Evolutionary conservation across 2,113 vertebrate genomes (phyloP).

Genomic region (Anser cygnoides): DNA sequence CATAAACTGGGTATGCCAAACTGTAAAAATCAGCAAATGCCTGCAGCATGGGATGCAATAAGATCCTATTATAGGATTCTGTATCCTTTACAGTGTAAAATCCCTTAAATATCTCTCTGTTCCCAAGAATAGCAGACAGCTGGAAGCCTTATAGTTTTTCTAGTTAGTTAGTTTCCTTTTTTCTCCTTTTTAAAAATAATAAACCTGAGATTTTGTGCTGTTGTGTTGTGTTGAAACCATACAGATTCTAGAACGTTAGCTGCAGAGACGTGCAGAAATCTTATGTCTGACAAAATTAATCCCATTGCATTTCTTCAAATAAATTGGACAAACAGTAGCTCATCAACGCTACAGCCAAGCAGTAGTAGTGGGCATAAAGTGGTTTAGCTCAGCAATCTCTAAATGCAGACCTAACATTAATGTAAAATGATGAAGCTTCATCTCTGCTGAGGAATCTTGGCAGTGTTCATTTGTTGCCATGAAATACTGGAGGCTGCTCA

Average conservation of each 20-base stretch:
- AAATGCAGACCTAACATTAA: slow-evolving; percentile 8
- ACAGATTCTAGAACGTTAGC: not conserved
- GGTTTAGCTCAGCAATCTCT: not conserved
- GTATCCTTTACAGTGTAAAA: not conserved
- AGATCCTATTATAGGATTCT: not conserved
- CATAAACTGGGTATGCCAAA: not conserved
- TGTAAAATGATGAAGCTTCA: not conserved
- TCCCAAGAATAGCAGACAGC: not conserved
- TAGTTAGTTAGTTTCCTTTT: not conserved
- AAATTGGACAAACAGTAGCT: not conserved
- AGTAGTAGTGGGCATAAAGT: not conserved
- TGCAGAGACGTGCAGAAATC: not conserved
- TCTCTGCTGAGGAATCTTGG: slow-evolving; percentile 15
- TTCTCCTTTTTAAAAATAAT: not conserved
- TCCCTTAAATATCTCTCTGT: not conserved
- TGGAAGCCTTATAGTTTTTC: not conserved
- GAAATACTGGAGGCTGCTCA: slow-evolving; percentile 5
- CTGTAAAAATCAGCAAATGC: slow-evolving; percentile 10
- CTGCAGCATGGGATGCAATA: not conserved
- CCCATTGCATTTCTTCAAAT: not conserved
- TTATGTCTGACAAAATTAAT: not conserved
- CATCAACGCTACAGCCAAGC: not conserved
- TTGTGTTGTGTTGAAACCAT: not conserved
- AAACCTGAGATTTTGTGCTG: not conserved
- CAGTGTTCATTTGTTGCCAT: slow-evolving; percentile 4